These are phyloP conservation scores for Ctenomys sociabilis DNA, from an alignment of 2,113 vertebrate species.

Conservation along the genomic window DNA sequence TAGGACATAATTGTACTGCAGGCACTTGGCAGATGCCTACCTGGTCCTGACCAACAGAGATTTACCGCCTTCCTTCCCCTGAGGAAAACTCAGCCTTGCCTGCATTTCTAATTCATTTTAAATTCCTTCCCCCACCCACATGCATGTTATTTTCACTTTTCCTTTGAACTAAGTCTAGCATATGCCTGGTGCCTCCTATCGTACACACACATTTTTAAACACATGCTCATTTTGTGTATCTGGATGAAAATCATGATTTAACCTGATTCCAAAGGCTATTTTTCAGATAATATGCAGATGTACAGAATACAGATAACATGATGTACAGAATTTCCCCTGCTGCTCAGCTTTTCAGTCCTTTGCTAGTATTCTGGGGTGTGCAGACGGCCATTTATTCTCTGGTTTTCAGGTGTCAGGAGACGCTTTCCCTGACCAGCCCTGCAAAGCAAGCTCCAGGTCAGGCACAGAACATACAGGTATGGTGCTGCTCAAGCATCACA, in stretches of 20 bases:
- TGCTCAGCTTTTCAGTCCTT: fast-evolving
- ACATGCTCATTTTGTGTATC: neutral
- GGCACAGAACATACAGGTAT: neutral
- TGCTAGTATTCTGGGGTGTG: neutral
- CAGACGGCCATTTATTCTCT: fast-evolving
- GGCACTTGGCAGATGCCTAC: fast-evolving
- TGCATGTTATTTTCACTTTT: neutral
- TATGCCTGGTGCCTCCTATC: neutral
- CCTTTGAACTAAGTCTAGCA: neutral
- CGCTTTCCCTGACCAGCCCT: too few relatives aligned
- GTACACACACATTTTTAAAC: neutral
- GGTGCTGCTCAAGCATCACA: neutral
- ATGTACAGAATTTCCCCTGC: fast-evolving
- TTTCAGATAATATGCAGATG: neutral
- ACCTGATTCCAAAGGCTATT: neutral
- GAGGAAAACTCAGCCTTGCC: neutral
- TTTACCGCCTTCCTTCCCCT: neutral
- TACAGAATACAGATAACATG: too few relatives aligned
- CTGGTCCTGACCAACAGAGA: neutral
- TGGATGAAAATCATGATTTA: neutral
- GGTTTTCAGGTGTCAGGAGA: neutral
- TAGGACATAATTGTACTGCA: neutral
- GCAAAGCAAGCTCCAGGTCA: fast-evolving
- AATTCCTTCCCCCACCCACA: neutral
- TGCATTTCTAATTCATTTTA: neutral